A percentile compares a stretch with the other conserved stretches of the same genome.
phyloP scores from a whole-genome alignment of 2,113 vertebrate species.

The Taxidea taxus region DNA sequence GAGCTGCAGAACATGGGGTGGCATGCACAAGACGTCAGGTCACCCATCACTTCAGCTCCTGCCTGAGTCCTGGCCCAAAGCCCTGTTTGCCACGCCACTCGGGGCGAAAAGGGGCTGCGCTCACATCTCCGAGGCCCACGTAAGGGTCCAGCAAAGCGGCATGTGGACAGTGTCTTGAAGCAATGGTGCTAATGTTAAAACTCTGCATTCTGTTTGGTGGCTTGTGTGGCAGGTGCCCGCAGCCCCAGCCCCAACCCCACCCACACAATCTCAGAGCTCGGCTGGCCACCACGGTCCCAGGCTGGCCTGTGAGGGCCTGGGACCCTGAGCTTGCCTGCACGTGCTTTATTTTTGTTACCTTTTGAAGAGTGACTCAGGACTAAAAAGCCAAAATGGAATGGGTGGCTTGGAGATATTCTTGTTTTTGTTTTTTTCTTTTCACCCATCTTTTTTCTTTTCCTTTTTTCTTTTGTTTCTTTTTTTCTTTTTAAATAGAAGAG shows the following conservation, averaged over 20 bases:
- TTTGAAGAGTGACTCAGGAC: background rate
- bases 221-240: background rate
- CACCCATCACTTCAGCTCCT: background rate
- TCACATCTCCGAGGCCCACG: background rate
- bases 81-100: background rate
- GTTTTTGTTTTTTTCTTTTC: background rate
- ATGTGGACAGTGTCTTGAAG: background rate
- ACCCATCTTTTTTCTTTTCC: background rate
- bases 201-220: background rate
- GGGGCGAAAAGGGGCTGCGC: accelerated
- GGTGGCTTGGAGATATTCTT: background rate
- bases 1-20: accelerated
- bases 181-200: background rate
- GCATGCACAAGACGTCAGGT: accelerated
- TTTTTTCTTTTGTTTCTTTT: background rate
- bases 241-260: background rate
- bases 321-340: background rate
- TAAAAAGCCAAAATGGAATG: background rate
- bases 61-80: background rate
- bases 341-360: background rate
- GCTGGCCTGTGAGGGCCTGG: background rate
- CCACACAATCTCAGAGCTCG: background rate
- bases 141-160: background rate
- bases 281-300: background rate
- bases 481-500: background rate